A percentile compares a stretch with the other conserved stretches of the same genome.
Evolutionary conservation across 2,888 invertebrate species (phyloP).

Genomic region (Alitta virens): DNA sequence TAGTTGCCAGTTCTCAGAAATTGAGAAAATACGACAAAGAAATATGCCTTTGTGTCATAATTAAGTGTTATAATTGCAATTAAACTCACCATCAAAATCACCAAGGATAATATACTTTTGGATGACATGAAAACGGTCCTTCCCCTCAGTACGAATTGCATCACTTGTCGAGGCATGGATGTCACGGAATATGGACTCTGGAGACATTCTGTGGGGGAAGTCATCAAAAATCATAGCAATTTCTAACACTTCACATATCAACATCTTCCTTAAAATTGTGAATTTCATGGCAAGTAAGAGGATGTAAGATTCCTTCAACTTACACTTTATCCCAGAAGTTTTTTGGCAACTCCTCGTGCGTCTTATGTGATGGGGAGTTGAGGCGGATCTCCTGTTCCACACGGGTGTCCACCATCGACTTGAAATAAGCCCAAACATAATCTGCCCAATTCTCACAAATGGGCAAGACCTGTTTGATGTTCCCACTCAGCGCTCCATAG

Average conservation of each 20-base stretch:
- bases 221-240: too few relatives aligned
- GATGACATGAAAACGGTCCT: constrained; percentile 70
- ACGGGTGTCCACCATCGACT: constrained; percentile 74
- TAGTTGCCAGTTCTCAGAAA: too few relatives aligned
- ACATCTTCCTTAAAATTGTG: not conserved
- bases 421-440: constrained; percentile 81
- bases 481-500: constrained; percentile 78
- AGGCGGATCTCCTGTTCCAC: constrained; percentile 78
- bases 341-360: constrained; percentile 40
- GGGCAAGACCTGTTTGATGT: constrained; percentile 73
- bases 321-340: constrained; percentile 47
- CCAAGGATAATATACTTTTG: constrained; percentile 84
- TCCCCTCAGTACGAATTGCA: constrained; percentile 63
- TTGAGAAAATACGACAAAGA: too few relatives aligned
- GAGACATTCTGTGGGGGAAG: constrained; percentile 62
- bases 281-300: too few relatives aligned
- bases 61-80: too few relatives aligned
- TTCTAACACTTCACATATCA: not conserved
- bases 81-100: constrained; percentile 60
- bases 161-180: constrained; percentile 66
- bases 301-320: constrained; percentile 14
- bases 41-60: too few relatives aligned
- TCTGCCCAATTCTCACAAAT: constrained; percentile 85
- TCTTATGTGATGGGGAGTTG: constrained; percentile 58
- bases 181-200: constrained; percentile 70